phyloP scores from a whole-genome alignment of 1,140 invertebrate species.

The Eubasilissa regina region DNA sequence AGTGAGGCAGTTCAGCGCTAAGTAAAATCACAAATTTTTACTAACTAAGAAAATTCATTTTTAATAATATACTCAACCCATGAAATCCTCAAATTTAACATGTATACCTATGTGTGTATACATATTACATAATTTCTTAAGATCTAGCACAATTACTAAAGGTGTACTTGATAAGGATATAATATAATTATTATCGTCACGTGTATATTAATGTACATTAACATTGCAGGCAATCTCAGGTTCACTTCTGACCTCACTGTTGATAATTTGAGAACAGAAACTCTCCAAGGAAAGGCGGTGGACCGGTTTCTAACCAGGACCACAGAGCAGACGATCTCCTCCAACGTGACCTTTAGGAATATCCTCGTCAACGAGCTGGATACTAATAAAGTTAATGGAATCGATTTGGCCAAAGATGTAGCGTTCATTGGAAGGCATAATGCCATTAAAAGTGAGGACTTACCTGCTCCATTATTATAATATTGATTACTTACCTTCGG shows the following conservation, averaged over 20 bases:
- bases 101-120: no score
- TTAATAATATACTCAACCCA: no score
- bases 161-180: no score
- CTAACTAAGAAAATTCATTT: no score
- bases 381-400: slow-evolving; percentile 62
- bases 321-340: slow-evolving; percentile 62
- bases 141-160: no score
- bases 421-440: slow-evolving; percentile 63
- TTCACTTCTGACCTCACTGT: slow-evolving; percentile 56
- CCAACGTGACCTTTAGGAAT: slow-evolving; percentile 52
- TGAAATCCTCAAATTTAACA: no score
- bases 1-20: no score
- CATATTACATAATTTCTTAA: no score
- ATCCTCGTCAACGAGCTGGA: slow-evolving; percentile 60
- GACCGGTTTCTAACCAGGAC: slow-evolving; percentile 61
- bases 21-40: no score
- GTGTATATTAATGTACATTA: not conserved
- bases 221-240: slow-evolving; percentile 61
- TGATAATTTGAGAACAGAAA: slow-evolving; percentile 54
- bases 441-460: slow-evolving; percentile 23
- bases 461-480: no score
- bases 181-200: no score
- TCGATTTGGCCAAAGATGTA: slow-evolving; percentile 61
- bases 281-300: slow-evolving; percentile 59
- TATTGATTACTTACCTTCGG: no score